Base-by-base conservation (phyloP, 2,113 vertebrate species). In the Girardinichthys multiradiatus region DNA sequence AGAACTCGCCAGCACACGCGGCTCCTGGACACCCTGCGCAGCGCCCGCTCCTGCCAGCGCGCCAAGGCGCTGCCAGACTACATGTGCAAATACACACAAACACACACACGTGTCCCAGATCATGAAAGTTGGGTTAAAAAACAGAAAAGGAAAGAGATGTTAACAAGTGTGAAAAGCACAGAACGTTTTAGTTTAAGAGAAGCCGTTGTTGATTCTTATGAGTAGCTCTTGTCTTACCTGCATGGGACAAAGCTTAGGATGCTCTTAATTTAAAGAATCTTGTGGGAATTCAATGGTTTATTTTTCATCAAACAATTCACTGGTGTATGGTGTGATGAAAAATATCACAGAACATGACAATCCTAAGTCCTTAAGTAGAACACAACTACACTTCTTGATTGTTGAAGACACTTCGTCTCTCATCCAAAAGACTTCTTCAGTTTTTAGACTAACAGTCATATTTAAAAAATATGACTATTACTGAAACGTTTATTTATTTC, bases 1-100 rank as follows among this genome's bases (percentile, higher is more conserved):
- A 95, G 92, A 74, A 94, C 86, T 48, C 92, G 92, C 94, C 94
- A 95, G 86, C 93, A 94, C 75, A 94, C 93, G 2, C 88, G 93
- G 64, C 92, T 94, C 82, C 91, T 88, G 74, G 93, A 94, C 74
- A 92, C 92, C 48, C 91, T 48, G 79, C 75, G 86, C 77, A 90
- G 84, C 59, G 86, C 90, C 54, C 92, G 87, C 83, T 94, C 92
- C 89, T 93, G 93, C 93, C 94, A 94, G 74, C 87, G 91, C 12
- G 92, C 86, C 90, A 93, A 71, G 57, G 89, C 91, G 27, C 91
- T 93, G 87, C 93, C 93, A 28, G 90, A 88, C 93, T 94, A 81
- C 51, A 26, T 2, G 69, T 31, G 26, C 51, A 87, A 0, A 80
- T 42, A 85, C 64, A 70, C 65, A 72, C 35, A 76, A 65, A 72